Evolutionary conservation across 2,113 vertebrate genomes (phyloP).

Genomic region (Carassius carassius): DNA sequence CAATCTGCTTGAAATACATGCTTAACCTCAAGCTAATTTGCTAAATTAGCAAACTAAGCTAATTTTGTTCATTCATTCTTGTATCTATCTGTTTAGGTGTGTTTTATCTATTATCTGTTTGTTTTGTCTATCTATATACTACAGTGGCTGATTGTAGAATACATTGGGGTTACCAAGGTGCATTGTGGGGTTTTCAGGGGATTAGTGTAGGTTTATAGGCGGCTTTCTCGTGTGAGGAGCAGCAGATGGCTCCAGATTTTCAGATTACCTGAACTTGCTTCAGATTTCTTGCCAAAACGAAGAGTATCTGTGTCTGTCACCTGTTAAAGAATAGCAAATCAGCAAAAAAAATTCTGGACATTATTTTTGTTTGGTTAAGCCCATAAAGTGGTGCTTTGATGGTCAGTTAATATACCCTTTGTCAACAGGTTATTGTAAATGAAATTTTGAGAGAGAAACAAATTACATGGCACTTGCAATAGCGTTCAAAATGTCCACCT

Average conservation of each 20-base stretch:
- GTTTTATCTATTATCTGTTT: background rate
- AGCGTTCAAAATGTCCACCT: background rate
- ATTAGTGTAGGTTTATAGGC: background rate
- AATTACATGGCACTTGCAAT: background rate
- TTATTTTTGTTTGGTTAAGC: background rate
- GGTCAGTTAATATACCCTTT: background rate
- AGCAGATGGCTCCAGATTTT: constrained; percentile 24
- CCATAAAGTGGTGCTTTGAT: background rate
- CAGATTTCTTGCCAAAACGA: background rate
- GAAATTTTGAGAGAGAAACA: too few species aligned
- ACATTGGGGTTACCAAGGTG: constrained; percentile 39
- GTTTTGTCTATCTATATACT: background rate
- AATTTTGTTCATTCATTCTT: background rate
- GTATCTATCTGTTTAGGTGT: background rate
- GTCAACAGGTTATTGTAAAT: background rate
- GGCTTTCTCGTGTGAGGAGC: background rate
- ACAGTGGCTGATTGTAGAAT: background rate
- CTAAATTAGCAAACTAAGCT: constrained; percentile 3
- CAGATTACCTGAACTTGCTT: constrained; percentile 4
- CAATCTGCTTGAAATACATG: background rate
- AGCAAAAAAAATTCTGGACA: background rate
- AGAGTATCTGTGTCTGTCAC: background rate
- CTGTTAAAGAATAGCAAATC: background rate
- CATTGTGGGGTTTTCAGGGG: constrained; percentile 54
- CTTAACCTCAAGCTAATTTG: background rate